A percentile compares a stretch with the other conserved stretches of the same genome.
Conservation (phyloP, 2,113 vertebrate genomes). For the Eupsittula cactorum region DNA sequence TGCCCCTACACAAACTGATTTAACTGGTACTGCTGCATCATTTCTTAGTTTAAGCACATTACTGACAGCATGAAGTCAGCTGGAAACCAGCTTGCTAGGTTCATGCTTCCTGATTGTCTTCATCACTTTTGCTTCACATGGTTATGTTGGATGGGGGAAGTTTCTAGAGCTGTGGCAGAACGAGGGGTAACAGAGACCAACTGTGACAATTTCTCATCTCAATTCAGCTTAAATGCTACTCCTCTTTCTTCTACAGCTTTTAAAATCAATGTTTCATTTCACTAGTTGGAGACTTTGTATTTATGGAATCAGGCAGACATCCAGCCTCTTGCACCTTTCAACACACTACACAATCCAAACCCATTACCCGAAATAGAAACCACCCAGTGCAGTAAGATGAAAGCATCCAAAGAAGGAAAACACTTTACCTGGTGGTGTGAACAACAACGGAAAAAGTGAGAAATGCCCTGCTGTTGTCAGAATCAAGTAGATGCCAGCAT, state of each 20-base stretch:
- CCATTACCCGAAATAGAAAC: background rate
- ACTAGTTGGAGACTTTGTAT: background rate
- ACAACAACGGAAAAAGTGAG: constrained; percentile 92
- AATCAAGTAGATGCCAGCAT: constrained; percentile 90
- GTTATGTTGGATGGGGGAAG: background rate
- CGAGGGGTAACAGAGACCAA: background rate
- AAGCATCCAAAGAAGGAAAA: background rate
- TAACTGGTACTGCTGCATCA: background rate
- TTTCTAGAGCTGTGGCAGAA: background rate
- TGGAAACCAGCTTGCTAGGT: background rate
- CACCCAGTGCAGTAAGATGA: background rate
- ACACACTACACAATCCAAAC: background rate
- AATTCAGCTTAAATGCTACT: background rate
- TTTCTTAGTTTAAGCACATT: background rate
- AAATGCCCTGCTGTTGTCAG: constrained; percentile 89
- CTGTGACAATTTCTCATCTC: background rate
- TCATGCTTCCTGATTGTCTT: background rate
- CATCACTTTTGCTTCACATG: background rate
- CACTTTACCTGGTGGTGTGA: constrained; percentile 87
- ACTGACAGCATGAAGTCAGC: background rate
- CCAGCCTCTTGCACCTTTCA: background rate
- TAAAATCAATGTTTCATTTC: background rate
- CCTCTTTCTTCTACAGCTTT: background rate
- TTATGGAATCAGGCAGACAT: background rate
- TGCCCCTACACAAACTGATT: background rate